These are phyloP conservation scores for Sigmodon hispidus DNA, from an alignment of 2,113 vertebrate genomes.

Conservation along the genomic window DNA sequence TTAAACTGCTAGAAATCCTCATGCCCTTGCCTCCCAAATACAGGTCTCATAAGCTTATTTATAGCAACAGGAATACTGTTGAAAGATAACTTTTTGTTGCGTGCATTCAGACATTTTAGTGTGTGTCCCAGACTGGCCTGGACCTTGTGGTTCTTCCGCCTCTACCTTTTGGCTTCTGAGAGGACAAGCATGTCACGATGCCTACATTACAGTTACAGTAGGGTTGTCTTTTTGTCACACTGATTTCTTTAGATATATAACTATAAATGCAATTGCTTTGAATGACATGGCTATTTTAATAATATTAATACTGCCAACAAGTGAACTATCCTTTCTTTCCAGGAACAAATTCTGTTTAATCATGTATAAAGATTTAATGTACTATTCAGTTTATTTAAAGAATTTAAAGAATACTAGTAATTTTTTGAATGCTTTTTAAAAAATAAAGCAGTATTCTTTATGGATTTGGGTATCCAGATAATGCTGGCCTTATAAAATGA, in stretches of 20 bases:
- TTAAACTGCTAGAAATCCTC: neutral
- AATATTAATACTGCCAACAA: neutral
- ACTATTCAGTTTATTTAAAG: neutral
- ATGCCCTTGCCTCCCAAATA: neutral
- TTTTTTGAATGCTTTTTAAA: neutral
- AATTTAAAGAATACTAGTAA: neutral
- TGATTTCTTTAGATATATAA: neutral
- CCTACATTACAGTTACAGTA: neutral
- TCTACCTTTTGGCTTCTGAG: neutral
- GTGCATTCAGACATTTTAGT: neutral
- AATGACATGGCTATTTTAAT: neutral
- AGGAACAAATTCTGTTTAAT: neutral
- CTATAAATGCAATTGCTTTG: neutral
- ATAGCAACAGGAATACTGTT: neutral
- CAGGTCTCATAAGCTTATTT: neutral
- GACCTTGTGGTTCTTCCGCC: neutral
- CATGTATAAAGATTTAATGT: neutral
- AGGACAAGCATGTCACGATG: neutral
- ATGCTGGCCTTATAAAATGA: neutral
- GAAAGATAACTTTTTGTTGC: neutral
- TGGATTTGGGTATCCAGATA: neutral
- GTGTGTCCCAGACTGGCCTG: neutral
- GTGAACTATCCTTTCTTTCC: neutral
- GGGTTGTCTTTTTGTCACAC: neutral
- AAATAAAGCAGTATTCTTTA: neutral